Conservation (phyloP, 1,140 invertebrate genomes). For the Pomacea maculata region DNA sequence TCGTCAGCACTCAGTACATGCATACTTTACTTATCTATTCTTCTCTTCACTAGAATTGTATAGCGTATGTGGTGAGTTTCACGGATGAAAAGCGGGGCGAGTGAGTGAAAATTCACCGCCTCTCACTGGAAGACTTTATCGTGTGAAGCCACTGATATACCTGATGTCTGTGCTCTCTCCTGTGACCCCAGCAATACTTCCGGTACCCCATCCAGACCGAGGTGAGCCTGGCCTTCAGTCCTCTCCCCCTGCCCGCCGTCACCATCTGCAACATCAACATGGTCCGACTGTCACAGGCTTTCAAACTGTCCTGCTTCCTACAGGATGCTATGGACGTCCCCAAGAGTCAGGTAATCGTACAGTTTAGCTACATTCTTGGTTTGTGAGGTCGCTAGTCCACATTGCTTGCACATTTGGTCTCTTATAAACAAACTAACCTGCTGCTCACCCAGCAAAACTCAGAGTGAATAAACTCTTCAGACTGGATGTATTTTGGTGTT, state of each 20-base stretch:
- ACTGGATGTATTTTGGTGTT: too few species aligned
- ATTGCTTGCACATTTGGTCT: too few species aligned
- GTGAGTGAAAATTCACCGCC: too few species aligned
- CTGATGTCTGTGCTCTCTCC: too few species aligned
- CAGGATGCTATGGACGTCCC: background rate
- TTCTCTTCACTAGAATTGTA: too few species aligned
- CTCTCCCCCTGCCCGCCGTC: conserved; percentile 12
- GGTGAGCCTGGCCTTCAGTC: conserved; percentile 12
- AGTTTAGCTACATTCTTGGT: too few species aligned
- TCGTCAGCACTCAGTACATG: background rate
- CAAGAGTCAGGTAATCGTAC: background rate
- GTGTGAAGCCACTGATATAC: too few species aligned
- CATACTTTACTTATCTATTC: background rate
- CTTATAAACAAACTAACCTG: too few species aligned
- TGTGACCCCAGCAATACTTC: background rate
- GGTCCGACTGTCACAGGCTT: background rate
- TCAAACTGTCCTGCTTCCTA: conserved; percentile 1
- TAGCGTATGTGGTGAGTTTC: background rate
- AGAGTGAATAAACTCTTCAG: too few species aligned
- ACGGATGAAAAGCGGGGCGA: background rate
- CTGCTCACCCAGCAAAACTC: too few species aligned
- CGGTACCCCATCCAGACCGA: background rate
- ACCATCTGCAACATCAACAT: conserved; percentile 14
- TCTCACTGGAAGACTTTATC: too few species aligned
- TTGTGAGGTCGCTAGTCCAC: too few species aligned